These are phyloP conservation scores for Colistium nudipinnis DNA, from an alignment of 2,113 vertebrate species.

Conservation along the genomic window DNA sequence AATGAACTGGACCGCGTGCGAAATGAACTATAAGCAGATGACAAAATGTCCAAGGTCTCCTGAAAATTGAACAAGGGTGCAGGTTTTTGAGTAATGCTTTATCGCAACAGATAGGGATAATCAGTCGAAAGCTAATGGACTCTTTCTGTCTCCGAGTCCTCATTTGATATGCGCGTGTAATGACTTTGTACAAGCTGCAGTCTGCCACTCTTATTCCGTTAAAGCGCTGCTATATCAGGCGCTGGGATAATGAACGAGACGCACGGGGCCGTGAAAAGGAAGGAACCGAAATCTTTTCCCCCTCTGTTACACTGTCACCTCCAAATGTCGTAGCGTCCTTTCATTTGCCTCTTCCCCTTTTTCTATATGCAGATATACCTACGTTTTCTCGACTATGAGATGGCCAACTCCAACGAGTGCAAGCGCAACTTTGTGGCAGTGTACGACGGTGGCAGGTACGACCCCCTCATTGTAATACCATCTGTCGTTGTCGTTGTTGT, in stretches of 20 bases:
- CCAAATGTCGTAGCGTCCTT: conserved; percentile 3
- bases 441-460: conserved; percentile 92
- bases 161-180: conserved; percentile 56
- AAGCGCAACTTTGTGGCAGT: conserved; percentile 98
- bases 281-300: conserved; percentile 29
- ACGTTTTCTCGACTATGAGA: conserved; percentile 97
- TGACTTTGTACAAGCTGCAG: conserved; percentile 54
- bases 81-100: conserved; percentile 44
- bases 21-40: conserved; percentile 22
- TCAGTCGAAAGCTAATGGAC: conserved; percentile 38
- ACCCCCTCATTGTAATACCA: no score
- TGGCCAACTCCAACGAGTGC: conserved; percentile 99
- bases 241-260: conserved; percentile 39
- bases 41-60: conserved; percentile 32
- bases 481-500: no score
- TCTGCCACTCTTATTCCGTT: conserved; percentile 61
- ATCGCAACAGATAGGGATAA: conserved; percentile 50
- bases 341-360: conserved; percentile 2
- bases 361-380: conserved; percentile 89
- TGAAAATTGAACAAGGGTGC: conserved; percentile 45
- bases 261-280: conserved; percentile 20
- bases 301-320: conserved; percentile 18
- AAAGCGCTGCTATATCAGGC: conserved; percentile 41
- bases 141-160: conserved; percentile 39
- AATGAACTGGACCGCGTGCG: background rate